Base-by-base conservation (phyloP, 2,113 vertebrate genomes). In the Thunnus maccoyii region DNA sequence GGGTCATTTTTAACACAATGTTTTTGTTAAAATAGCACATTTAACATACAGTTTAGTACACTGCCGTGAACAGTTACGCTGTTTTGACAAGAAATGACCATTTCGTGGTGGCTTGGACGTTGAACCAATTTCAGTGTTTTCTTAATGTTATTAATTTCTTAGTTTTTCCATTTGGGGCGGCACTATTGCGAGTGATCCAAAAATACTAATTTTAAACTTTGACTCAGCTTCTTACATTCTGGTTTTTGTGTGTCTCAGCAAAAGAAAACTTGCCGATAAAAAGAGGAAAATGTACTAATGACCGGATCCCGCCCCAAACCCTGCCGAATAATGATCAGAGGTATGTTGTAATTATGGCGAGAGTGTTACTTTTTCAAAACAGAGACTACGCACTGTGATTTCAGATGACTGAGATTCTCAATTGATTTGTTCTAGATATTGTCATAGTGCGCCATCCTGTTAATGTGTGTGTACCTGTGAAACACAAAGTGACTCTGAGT, bases 401-500 rank as follows among this genome's bases (percentile, higher is more conserved):
- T 77, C 7, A 60, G 4, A 36, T 58, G 17, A 32, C 61, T 75
- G 51, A 72, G 0, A 41, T 68, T 57, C 1, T 58, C 0, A 6
- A 8, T n/a, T 48, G 46, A 44, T 78, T 81, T 77, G 69, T 84
- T 71, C 0, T 91, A 97, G 96, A 95, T 41, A 88, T 97, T 30
- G 47, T 82, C 46, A 95, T 97, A 72, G 95, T 95, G 0, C 90
- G 94, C 78, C 96, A 95, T 82, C 97, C 97, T 0, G 72, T 93
- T 2, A 95, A 92, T 0, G 90, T 90, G 55, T 95, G 95, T 3
- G 94, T 97, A 13, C 97, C 96, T 0, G 85, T 82, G 58, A 94
- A 95, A 66, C 92, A 95, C n/a, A 80, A 78, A 46, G 91, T 97
- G 65, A 89, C 86, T 0, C 92, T 97, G 79, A 90, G 91, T 9